phyloP scores from a whole-genome alignment of 2,888 invertebrate genomes.

The Eupithecia exiguata region DNA sequence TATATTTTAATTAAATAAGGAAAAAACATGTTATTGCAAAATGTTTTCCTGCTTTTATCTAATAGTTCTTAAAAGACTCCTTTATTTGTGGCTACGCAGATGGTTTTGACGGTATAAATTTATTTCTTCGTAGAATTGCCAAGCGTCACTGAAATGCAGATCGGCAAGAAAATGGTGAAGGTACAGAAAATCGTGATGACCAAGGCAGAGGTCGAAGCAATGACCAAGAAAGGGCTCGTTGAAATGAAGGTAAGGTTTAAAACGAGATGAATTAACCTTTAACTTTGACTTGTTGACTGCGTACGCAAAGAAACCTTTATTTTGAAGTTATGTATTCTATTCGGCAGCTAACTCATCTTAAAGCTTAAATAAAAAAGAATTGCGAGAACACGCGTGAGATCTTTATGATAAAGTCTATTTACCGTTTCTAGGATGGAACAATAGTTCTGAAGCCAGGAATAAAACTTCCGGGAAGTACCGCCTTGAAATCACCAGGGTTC shows the following conservation, averaged over 20 bases:
- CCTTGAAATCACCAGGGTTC: slow-evolving; percentile 59
- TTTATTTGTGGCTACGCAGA: background rate
- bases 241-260: slow-evolving; percentile 79
- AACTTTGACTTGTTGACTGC: background rate
- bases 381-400: background rate
- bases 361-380: background rate
- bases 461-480: slow-evolving; percentile 63
- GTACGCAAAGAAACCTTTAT: background rate
- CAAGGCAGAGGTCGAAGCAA: slow-evolving; percentile 86
- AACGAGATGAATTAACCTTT: background rate
- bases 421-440: slow-evolving; percentile 70
- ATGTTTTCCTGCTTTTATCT: background rate
- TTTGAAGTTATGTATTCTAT: background rate
- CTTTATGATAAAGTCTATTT: slow-evolving; percentile 19
- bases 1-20: background rate
- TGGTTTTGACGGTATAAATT: background rate
- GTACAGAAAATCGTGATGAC: slow-evolving; percentile 87
- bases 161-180: slow-evolving; percentile 85
- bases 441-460: slow-evolving; percentile 80
- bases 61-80: background rate
- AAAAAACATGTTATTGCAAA: background rate
- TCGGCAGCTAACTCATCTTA: too few relatives aligned
- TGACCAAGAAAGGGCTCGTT: slow-evolving; percentile 87
- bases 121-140: background rate
- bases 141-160: slow-evolving; percentile 77